Evolutionary conservation across 2,888 invertebrate species (phyloP).

Genomic region (Leptopilina myrica): DNA sequence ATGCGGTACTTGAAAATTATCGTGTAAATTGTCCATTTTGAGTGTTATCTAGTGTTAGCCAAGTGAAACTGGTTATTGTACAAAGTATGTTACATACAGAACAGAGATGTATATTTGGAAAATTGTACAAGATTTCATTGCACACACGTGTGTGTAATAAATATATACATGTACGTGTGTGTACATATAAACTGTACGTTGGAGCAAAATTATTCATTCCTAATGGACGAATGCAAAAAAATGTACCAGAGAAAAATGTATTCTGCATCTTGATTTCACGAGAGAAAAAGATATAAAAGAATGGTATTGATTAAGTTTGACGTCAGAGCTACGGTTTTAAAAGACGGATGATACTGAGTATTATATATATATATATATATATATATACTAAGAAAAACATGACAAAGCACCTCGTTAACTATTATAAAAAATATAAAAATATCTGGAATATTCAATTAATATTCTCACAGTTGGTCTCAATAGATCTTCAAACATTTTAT

Average conservation of each 20-base stretch:
- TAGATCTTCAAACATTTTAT: no score
- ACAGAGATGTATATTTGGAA: not conserved
- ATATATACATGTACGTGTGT: no score
- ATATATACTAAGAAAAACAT: not conserved
- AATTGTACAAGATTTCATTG: not conserved
- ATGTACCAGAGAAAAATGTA: not conserved
- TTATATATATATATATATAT: not conserved
- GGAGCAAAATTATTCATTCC: slow-evolving; percentile 16
- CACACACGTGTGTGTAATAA: not conserved
- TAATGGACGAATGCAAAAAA: not conserved
- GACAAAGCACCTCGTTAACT: no score
- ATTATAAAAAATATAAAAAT: no score
- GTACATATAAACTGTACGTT: not conserved
- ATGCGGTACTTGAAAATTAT: not conserved
- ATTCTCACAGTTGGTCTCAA: no score
- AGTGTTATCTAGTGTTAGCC: not conserved
- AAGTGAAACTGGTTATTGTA: not conserved
- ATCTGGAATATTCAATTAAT: no score
- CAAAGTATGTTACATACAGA: not conserved
- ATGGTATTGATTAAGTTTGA: slow-evolving; percentile 27
- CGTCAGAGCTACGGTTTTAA: slow-evolving; percentile 9
- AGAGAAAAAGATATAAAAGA: slow-evolving; percentile 13
- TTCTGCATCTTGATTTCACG: slow-evolving; percentile 22
- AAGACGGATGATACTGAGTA: not conserved
- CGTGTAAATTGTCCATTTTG: not conserved